Conservation (phyloP, 2,797 vertebrate species). For the Triplophysa bombifrons region DNA sequence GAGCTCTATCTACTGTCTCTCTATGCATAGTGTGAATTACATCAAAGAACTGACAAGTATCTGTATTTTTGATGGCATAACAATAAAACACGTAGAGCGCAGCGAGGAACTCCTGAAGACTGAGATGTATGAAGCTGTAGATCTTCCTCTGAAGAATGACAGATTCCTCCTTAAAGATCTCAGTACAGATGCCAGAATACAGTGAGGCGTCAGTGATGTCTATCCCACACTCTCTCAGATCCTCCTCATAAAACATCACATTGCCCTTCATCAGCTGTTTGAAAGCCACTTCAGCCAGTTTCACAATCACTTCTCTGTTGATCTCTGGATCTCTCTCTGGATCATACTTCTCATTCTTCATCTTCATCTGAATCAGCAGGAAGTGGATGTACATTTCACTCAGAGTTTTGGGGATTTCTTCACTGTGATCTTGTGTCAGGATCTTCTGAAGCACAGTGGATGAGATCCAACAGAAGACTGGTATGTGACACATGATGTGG, state of each 20-base stretch:
- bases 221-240: conserved; percentile 16
- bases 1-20: too few species aligned
- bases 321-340: neutral
- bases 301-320: neutral
- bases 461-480: too few species aligned
- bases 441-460: too few species aligned
- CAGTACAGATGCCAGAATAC: conserved; percentile 20
- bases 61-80: too few species aligned
- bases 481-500: too few species aligned
- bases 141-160: too few species aligned
- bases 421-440: too few species aligned
- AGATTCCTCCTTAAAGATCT: too few species aligned
- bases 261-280: neutral
- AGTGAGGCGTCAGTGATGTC: conserved; percentile 22
- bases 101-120: neutral
- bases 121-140: neutral
- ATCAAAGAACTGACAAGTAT: too few species aligned
- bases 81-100: neutral
- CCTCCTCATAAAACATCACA: conserved; percentile 31
- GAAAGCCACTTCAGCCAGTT: conserved; percentile 37
- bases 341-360: neutral
- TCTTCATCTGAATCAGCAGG: neutral
- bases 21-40: too few species aligned
- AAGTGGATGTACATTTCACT: too few species aligned
- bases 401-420: too few species aligned